These are phyloP conservation scores for Dolichopus griseipennis DNA, from an alignment of 2,888 invertebrate species.

Conservation along the genomic window DNA sequence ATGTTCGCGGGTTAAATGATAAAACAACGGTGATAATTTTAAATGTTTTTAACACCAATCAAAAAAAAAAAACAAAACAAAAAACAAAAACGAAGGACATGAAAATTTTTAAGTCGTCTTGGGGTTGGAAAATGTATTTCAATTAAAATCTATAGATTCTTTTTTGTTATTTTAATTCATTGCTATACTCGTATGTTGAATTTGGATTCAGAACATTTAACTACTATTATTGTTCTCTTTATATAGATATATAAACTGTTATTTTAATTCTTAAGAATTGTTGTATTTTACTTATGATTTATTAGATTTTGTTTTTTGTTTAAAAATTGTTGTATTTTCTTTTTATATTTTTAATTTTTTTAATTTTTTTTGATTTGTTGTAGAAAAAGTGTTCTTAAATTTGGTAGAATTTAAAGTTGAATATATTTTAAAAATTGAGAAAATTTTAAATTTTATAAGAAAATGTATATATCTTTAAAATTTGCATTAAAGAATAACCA, in stretches of 20 bases:
- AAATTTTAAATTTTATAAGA: too few species aligned
- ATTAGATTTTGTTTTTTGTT: not conserved
- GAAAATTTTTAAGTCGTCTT: not conserved
- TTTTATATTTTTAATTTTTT: not conserved
- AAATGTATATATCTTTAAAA: too few species aligned
- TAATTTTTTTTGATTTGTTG: not conserved
- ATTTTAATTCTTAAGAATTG: not conserved
- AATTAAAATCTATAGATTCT: constrained; percentile 3
- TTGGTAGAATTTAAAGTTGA: too few species aligned
- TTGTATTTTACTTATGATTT: not conserved
- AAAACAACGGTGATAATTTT: constrained; percentile 4
- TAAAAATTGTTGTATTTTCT: not conserved
- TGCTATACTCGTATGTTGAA: too few species aligned
- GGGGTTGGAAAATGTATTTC: not conserved
- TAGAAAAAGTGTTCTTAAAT: too few species aligned
- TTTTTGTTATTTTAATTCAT: not conserved
- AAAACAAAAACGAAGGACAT: too few species aligned
- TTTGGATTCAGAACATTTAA: too few species aligned
- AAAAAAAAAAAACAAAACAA: too few species aligned
- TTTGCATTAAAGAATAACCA: too few species aligned
- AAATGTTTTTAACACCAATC: not conserved
- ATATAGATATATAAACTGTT: not conserved
- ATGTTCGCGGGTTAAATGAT: not conserved
- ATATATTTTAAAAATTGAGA: too few species aligned
- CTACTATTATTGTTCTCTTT: too few species aligned